phyloP scores from a whole-genome alignment of 2,113 vertebrate species.

The Martes martes region DNA sequence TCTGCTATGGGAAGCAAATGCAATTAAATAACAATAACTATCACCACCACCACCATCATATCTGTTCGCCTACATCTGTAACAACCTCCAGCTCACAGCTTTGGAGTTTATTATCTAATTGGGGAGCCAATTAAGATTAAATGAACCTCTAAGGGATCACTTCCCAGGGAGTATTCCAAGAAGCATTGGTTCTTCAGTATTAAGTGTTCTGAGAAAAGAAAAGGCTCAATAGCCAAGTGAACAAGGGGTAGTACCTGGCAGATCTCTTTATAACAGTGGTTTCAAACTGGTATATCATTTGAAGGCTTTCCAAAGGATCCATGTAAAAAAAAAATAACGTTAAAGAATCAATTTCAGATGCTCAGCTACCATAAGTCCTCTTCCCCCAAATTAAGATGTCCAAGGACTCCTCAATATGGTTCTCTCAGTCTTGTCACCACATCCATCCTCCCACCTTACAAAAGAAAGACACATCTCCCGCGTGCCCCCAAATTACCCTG shows the following conservation, averaged over 20 bases:
- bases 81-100: background rate
- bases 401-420: background rate
- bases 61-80: background rate
- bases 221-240: background rate
- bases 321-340: background rate
- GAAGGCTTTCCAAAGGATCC: background rate
- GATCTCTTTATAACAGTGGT: background rate
- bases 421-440: background rate
- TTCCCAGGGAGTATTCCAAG: conserved; percentile 53
- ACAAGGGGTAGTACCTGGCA: background rate
- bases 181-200: conserved; percentile 18
- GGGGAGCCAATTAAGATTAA: conserved; percentile 1
- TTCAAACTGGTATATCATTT: background rate
- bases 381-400: background rate
- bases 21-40: background rate
- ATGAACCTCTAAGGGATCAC: background rate
- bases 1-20: background rate
- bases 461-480: background rate
- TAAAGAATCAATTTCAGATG: background rate
- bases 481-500: background rate
- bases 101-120: conserved; percentile 33
- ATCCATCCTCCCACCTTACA: background rate
- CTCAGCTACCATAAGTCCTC: background rate
- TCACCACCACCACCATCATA: background rate
- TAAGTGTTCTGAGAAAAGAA: conserved; percentile 51